Base-by-base conservation (phyloP, 2,888 invertebrate genomes). In the Sympetrum striolatum region DNA sequence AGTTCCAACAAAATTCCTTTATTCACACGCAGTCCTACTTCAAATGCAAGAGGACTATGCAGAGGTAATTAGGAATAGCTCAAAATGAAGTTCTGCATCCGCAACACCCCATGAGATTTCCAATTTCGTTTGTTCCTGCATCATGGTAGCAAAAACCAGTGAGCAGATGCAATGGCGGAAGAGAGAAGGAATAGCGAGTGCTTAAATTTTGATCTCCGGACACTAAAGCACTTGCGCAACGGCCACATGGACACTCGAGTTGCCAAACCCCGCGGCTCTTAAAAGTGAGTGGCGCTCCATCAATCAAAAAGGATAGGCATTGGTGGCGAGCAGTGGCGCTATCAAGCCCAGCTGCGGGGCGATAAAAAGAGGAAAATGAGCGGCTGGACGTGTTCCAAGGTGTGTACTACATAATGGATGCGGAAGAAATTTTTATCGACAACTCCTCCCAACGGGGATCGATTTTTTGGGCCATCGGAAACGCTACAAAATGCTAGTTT, bases 361-460 rank as follows among this genome's bases (percentile, higher is more conserved):
- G 53, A 25, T 48, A 53, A 82, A 31, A 31, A 58, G 31, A 58
- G 35, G 31, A 53, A 18, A 58, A 58, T 31, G 37, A 37, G 37
- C 37, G 10, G 8, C 86, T 86, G 86, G 86, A 58, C 58, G 22
- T 35, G 22, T 60, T 86, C 86, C 86, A 86, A 60, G 86, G 86
- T 37, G 60, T 86, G 60, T 86, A 86, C 37, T 86, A 86, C 86
- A 60, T 86, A 86, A 86, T 64, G 86, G 60, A 86, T 86, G 73
- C 6, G 73, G 4, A 73, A 22, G 25, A 73, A 73, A 73, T 31
- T 73, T 73, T 73, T 73, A 31, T 31, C 73, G 14, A 25, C 73
- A 22, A n/a, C 25, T 64, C 8, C 6, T 31, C 31, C 4, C 73
- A 3, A 73, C 31, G 4, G 25, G 73, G 25, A 31, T 73, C 31